These are phyloP conservation scores for Ischnura elegans DNA, from an alignment of 2,888 invertebrate genomes.

Conservation along the genomic window DNA sequence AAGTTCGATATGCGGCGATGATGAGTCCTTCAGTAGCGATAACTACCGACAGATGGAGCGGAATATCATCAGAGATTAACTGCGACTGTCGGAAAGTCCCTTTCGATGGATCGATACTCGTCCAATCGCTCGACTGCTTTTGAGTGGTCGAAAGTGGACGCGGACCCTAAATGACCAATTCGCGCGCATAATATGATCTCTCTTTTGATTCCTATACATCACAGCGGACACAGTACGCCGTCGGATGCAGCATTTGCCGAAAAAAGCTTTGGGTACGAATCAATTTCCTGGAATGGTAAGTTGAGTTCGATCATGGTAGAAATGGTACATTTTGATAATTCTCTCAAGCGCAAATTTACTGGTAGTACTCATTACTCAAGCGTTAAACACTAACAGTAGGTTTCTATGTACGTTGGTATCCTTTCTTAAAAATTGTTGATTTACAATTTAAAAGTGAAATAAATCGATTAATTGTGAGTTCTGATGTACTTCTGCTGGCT, in stretches of 20 bases:
- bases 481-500: too few relatives aligned
- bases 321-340: too few relatives aligned
- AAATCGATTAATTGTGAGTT: too few relatives aligned
- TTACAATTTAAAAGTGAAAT: too few relatives aligned
- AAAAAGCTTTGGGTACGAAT: neutral
- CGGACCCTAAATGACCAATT: neutral
- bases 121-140: neutral
- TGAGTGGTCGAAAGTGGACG: neutral
- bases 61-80: conserved; percentile 38
- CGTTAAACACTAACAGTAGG: too few relatives aligned
- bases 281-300: too few relatives aligned
- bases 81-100: neutral
- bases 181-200: neutral
- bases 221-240: neutral
- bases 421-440: too few relatives aligned
- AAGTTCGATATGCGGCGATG: neutral
- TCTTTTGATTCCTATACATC: neutral
- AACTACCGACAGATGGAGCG: neutral
- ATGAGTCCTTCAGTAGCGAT: conserved; percentile 18
- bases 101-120: neutral
- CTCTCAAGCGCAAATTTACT: too few relatives aligned
- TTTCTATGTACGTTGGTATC: too few relatives aligned
- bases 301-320: too few relatives aligned
- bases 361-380: too few relatives aligned
- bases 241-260: neutral